Base-by-base conservation (phyloP, 2,797 vertebrate species). In the Todus mexicanus region DNA sequence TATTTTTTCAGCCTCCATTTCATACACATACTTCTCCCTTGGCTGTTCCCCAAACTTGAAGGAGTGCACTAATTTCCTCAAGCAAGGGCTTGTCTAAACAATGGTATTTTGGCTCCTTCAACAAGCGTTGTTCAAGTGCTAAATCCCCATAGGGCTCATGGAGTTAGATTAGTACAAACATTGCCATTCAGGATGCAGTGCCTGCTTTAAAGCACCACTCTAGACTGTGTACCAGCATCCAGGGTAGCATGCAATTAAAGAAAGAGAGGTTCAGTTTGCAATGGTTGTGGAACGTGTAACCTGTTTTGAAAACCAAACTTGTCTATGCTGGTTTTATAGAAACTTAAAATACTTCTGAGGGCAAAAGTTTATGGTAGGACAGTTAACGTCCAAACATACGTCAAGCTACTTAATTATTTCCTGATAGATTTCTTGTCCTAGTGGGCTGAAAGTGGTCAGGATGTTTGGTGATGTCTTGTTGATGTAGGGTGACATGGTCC, bases 31-130 rank as follows among this genome's bases (percentile, higher is more conserved):
- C 33, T 74, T 95, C 71, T 93, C 48, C 31, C 54, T 83, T 92
- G 84, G 93, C 90, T 87, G 40, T 74, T 80, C 42, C 82, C 78
- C 93, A 96, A 15, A 75, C 81, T 83, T 4, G 0, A 66, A 63
- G 5, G 72, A 91, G 65, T 68, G 64, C 37, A 22, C 23, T 71
- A 35, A 88, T 91, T 89, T 92, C 51, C 45, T 83, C 82, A 85
- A 42, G 6, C 2, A 57, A 85, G 72, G 79, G 38, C 90, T 93
- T 95, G 91, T 93, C 94, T 80, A 89, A 95, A 87, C 95, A 94
- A 35, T 3, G 0, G 13, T 83, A 48, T 63, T 93, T 80, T 92
- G 87, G 50, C 79, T 91, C 69, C 76, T 93, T 80, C 89, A 85
- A 84, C 0, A 0, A 70, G 42, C 74, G 85, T 61, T 92, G 87